Evolutionary conservation across 2,888 invertebrate species (phyloP), one percentile per base, ranked within the genome.

Genomic region (Xylocampa areola): DNA sequence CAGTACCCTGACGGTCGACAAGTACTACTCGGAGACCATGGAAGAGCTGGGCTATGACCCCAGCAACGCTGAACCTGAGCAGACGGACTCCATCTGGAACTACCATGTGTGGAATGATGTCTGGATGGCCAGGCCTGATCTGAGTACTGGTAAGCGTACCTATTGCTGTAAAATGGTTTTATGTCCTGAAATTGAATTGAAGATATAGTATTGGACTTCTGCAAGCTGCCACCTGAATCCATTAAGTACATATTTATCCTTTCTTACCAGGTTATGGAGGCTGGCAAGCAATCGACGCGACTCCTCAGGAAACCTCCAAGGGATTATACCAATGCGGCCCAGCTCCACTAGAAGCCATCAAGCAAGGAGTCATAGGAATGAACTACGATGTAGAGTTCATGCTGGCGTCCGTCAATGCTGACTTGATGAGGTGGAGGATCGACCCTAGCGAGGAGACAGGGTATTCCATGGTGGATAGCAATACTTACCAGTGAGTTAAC

Each of bases 21-120:
- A 96, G 82, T 97, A 97, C 85, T 97, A 96, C 88, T 94, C 95
- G 32, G 92, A 91, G 40, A 92, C 94, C 13, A 95, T 96, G 90
- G 95, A 96, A 63, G 96, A 96, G 77, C 80, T 96, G 57, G 94
- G 94, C 30, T 95, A 88, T 58, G 96, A 96, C 77, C 96, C 96
- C 0, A 95, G 96, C 68, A 96, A 96, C 77, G 94, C 95, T 0
- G 88, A 88, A 17, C 95, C 96, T 1, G 95, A 71, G 13, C 51
- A 63, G 10, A 52, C 95, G 39, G 97, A 98, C 83, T 97, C 97
- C 8, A 96, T 97, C 72, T 98, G 98, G 97, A 97, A 97, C 87
- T 98, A 97, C 84, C 97, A 98, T 79, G 97, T 97, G 5, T 98
- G 98, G 98, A 97, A 96, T 80, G 98, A 98, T 73, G 97, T 96